Conservation (phyloP, 1,140 invertebrate species). For the Musca domestica region DNA sequence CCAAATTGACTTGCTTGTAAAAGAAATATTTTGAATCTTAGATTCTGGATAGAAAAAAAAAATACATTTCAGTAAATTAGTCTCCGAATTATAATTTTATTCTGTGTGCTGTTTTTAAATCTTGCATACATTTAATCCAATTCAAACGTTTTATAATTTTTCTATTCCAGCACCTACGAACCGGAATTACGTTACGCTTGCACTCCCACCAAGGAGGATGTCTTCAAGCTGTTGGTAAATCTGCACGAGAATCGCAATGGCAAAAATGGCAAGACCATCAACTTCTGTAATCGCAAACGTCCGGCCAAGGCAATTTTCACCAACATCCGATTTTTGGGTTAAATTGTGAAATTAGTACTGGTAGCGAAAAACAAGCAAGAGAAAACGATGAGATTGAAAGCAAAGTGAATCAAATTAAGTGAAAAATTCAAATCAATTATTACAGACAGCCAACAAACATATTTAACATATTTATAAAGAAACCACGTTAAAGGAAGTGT, state of each 20-base stretch:
- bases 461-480: too few species aligned
- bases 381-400: neutral
- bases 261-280: conserved; percentile 58
- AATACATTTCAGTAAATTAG: neutral
- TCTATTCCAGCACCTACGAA: conserved; percentile 56
- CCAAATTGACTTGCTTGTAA: too few species aligned
- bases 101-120: neutral
- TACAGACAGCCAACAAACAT: too few species aligned
- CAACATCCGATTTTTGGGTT: conserved; percentile 64
- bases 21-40: too few species aligned
- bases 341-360: conserved; percentile 24
- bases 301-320: conserved; percentile 61
- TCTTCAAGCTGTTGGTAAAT: conserved; percentile 60
- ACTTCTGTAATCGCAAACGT: conserved; percentile 63
- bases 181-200: conserved; percentile 61
- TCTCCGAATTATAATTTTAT: neutral
- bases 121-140: too few species aligned
- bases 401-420: neutral
- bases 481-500: too few species aligned
- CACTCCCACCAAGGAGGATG: conserved; percentile 60
- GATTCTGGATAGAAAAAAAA: too few species aligned
- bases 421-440: neutral
- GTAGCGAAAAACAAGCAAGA: neutral
- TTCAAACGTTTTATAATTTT: neutral
- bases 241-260: conserved; percentile 61